phyloP scores from a whole-genome alignment of 2,888 invertebrate species.

The Suillia variegata region DNA sequence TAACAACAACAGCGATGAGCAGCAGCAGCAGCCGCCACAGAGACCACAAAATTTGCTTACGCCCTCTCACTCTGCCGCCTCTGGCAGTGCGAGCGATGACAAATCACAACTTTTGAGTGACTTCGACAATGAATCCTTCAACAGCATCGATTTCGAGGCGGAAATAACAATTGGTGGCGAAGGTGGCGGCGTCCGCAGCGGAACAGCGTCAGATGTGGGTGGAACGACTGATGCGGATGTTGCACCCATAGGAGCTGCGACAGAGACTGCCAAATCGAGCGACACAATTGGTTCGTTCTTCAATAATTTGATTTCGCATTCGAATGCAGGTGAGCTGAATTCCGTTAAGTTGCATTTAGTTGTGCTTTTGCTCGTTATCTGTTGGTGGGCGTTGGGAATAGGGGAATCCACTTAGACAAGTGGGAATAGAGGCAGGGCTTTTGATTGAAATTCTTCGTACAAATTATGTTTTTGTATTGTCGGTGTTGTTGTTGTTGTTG shows the following conservation, averaged over 20 bases:
- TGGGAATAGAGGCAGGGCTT: not conserved
- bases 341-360: not conserved
- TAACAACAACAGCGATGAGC: slow-evolving; percentile 22
- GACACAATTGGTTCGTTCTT: slow-evolving; percentile 60
- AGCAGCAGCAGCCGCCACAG: slow-evolving; percentile 31
- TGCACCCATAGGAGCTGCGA: slow-evolving; percentile 33
- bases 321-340: slow-evolving; percentile 55
- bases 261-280: slow-evolving; percentile 31
- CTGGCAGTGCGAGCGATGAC: slow-evolving; percentile 48
- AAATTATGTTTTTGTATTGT: too few species aligned
- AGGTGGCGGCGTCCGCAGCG: slow-evolving; percentile 22
- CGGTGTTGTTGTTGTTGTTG: too few species aligned
- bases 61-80: slow-evolving; percentile 20
- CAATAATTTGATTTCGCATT: slow-evolving; percentile 57
- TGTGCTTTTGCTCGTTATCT: not conserved
- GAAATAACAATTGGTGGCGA: slow-evolving; percentile 58
- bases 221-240: slow-evolving; percentile 33
- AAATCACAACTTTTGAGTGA: slow-evolving; percentile 61
- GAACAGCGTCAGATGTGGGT: slow-evolving; percentile 24
- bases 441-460: too few species aligned
- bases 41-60: slow-evolving; percentile 47
- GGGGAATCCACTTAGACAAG: not conserved
- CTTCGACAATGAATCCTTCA: slow-evolving; percentile 62
- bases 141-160: slow-evolving; percentile 62
- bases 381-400: not conserved